Evolutionary conservation across 2,888 invertebrate species (phyloP).

Genomic region (Zhuqinia jingwanae): DNA sequence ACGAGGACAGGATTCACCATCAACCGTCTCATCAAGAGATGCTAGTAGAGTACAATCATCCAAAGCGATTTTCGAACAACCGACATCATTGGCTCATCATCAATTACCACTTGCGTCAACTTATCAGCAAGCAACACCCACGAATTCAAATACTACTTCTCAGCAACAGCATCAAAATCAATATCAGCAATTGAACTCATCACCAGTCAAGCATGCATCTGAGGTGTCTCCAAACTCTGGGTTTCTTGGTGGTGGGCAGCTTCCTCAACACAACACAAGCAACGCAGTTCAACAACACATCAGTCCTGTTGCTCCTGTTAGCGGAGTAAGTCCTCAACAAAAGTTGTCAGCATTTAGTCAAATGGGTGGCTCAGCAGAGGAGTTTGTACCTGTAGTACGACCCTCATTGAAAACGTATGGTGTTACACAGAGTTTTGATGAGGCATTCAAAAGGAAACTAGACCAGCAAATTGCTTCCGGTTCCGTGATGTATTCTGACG

Average conservation of each 20-base stretch:
- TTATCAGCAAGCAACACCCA: conserved; percentile 4
- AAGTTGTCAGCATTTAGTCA: not conserved
- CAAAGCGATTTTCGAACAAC: conserved; percentile 75
- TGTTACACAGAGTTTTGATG: conserved; percentile 75
- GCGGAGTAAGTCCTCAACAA: conserved; percentile 1
- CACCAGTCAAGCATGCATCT: conserved; percentile 30
- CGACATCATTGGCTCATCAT: not conserved
- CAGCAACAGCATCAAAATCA: conserved; percentile 42
- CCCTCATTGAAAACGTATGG: conserved; percentile 72
- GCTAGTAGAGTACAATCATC: conserved; percentile 71
- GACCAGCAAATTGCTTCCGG: conserved; percentile 63
- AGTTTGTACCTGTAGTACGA: conserved; percentile 64
- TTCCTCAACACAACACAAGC: not conserved
- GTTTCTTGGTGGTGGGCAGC: not conserved
- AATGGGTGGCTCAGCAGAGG: conserved; percentile 52
- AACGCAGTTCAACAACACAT: not conserved
- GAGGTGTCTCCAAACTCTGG: not conserved
- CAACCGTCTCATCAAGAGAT: conserved; percentile 9
- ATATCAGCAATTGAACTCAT: conserved; percentile 21
- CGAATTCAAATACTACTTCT: not conserved
- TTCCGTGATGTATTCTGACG: conserved; percentile 49
- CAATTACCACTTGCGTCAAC: not conserved
- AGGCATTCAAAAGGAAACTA: conserved; percentile 68
- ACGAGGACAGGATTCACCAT: conserved; percentile 61
- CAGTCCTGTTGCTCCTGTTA: conserved; percentile 3